Evolutionary conservation across 2,797 vertebrate species (phyloP).

Genomic region (Gallirallus australis): DNA sequence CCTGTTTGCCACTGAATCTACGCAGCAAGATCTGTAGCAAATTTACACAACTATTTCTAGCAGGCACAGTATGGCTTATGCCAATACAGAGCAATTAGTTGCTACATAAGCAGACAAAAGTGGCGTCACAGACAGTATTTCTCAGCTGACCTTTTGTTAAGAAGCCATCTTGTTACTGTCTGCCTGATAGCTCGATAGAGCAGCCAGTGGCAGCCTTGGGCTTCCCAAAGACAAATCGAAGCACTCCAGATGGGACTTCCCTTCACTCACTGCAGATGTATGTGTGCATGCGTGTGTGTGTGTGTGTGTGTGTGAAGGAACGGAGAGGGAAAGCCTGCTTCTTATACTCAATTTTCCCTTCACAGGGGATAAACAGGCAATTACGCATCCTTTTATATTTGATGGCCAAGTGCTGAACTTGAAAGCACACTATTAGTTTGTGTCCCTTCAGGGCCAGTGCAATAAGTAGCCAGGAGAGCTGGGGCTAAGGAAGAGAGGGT

Average conservation of each 20-base stretch:
- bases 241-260: conserved; percentile 46
- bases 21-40: neutral
- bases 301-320: conserved; percentile 47
- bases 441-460: conserved; percentile 90
- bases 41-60: neutral
- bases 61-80: conserved; percentile 27
- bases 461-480: conserved; percentile 84
- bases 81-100: conserved; percentile 64
- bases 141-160: conserved; percentile 79
- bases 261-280: conserved; percentile 44
- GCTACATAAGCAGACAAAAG: conserved; percentile 63
- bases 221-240: conserved; percentile 69
- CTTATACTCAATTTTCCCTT: conserved; percentile 89
- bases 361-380: conserved; percentile 96
- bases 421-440: conserved; percentile 93
- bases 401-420: conserved; percentile 91
- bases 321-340: conserved; percentile 78
- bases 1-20: neutral
- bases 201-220: conserved; percentile 50
- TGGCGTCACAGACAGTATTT: conserved; percentile 59
- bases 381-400: conserved; percentile 93
- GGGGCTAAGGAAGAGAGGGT: conserved; percentile 82
- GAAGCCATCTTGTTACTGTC: conserved; percentile 84
- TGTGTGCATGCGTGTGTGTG: neutral
- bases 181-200: conserved; percentile 70